Evolutionary conservation across 2,113 vertebrate genomes (phyloP).

Genomic region (Porphyrio hochstetteri): DNA sequence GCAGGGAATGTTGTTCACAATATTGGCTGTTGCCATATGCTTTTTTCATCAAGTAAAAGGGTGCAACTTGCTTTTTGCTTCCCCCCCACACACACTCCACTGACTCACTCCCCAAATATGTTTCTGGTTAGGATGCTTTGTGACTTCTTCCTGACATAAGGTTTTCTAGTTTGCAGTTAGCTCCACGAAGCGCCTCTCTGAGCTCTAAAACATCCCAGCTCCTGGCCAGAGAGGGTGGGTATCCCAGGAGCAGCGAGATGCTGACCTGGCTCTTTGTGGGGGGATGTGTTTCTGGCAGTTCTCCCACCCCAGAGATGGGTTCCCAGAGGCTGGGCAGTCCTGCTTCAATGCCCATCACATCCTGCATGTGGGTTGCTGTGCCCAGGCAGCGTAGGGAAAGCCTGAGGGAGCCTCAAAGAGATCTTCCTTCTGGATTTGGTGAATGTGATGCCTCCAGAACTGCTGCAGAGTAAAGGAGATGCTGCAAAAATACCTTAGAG

Average conservation of each 20-base stretch:
- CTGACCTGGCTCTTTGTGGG: neutral
- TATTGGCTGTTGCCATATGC: constrained; percentile 57
- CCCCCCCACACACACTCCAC: constrained; percentile 26
- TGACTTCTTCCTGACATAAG: constrained; percentile 47
- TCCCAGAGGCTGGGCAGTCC: neutral
- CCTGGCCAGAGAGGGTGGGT: neutral
- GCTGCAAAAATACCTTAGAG: neutral
- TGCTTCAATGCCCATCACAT: rapidly evolving
- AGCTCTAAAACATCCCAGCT: neutral
- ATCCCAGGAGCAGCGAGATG: neutral
- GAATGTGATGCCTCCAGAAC: neutral
- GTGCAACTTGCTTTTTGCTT: constrained; percentile 44
- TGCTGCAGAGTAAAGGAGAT: neutral
- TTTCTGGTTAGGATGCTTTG: constrained; percentile 54
- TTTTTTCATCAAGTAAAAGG: constrained; percentile 70
- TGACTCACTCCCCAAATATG: constrained; percentile 64
- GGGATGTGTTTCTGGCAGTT: neutral
- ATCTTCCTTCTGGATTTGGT: neutral
- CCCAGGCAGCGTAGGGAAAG: neutral
- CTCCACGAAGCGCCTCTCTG: neutral
- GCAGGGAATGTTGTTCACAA: neutral
- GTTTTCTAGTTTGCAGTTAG: constrained; percentile 40
- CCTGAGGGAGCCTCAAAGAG: neutral
- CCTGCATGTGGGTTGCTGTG: neutral
- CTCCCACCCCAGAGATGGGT: neutral